A percentile compares a stretch with the other conserved stretches of the same genome.
These are phyloP conservation scores for Genyomyrus donnyi DNA, from an alignment of 2,113 vertebrate species.

Conservation along the genomic window DNA sequence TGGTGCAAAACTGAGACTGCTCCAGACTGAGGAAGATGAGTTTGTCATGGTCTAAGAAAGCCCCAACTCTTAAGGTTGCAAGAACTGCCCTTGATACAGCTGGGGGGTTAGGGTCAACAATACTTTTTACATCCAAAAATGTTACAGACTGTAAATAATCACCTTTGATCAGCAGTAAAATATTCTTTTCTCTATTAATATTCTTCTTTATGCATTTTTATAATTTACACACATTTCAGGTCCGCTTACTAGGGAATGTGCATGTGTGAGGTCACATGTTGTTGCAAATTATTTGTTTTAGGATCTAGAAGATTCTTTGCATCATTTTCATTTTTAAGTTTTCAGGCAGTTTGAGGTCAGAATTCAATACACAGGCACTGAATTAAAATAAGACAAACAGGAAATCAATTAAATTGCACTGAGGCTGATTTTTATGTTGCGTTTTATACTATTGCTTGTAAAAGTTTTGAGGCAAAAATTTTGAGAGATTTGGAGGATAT, in stretches of 20 bases:
- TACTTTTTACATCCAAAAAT: not conserved
- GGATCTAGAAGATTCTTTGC: not conserved
- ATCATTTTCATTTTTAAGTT: not conserved
- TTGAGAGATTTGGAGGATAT: conserved; percentile 42
- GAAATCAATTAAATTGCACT: conserved; percentile 46
- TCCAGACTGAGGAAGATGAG: conserved; percentile 3
- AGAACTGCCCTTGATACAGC: not conserved
- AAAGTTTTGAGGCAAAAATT: conserved; percentile 45
- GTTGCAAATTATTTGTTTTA: not conserved
- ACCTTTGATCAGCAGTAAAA: not conserved
- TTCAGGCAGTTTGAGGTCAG: not conserved
- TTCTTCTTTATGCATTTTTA: not conserved
- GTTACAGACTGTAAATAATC: not conserved
- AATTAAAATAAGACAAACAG: conserved; percentile 50
- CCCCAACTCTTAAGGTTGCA: not conserved
- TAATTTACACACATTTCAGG: not conserved
- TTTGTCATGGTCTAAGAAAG: conserved; percentile 2
- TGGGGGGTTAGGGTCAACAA: not conserved
- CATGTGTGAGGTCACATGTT: not conserved
- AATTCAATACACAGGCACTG: conserved; percentile 14
- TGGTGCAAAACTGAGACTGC: conserved; percentile 15
- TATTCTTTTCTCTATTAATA: not conserved
- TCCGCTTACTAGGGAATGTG: not conserved
- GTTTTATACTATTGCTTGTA: conserved; percentile 46
- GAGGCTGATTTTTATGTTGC: conserved; percentile 28